Percentiles rank a stretch among this genome's conserved stretches.
Evolutionary conservation across 2,113 vertebrate genomes (phyloP).

Genomic region (Amphiprion percula): DNA sequence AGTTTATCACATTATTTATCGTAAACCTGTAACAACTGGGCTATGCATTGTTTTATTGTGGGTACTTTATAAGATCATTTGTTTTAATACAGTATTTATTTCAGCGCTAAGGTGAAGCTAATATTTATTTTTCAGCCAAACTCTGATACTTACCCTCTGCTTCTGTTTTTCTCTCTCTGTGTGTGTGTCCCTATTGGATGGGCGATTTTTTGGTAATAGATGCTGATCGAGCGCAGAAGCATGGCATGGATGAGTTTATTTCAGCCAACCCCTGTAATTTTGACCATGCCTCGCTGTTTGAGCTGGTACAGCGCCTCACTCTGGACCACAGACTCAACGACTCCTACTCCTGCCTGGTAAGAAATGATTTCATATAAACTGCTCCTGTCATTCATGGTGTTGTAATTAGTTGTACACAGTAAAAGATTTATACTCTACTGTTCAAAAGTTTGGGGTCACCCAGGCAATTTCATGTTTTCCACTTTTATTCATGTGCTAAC

Average conservation of each 20-base stretch:
- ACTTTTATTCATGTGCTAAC: too few relatives aligned
- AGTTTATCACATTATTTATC: too few relatives aligned
- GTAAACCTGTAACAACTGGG: not conserved
- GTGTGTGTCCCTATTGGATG: not conserved
- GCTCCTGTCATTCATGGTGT: too few relatives aligned
- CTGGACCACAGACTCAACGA: slow-evolving; percentile 99
- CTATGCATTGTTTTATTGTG: slow-evolving; percentile 1
- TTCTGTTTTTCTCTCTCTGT: slow-evolving; percentile 21
- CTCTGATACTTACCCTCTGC: slow-evolving; percentile 5
- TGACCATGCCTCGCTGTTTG: slow-evolving; percentile 97
- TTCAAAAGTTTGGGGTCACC: too few relatives aligned
- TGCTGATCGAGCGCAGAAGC: slow-evolving; percentile 99
- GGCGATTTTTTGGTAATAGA: slow-evolving; percentile 81
- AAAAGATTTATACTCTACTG: too few relatives aligned
- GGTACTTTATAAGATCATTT: not conserved
- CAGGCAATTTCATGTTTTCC: too few relatives aligned
- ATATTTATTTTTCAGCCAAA: not conserved
- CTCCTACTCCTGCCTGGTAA: slow-evolving; percentile 99
- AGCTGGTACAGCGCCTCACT: slow-evolving; percentile 97
- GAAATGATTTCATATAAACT: slow-evolving; percentile 54
- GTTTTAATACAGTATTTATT: too few relatives aligned
- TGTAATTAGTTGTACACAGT: too few relatives aligned
- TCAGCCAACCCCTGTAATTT: slow-evolving; percentile 99
- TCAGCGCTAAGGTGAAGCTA: too few relatives aligned
- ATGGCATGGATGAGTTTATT: slow-evolving; percentile 99